phyloP scores from a whole-genome alignment of 2,113 vertebrate genomes.

The Solea solea region DNA sequence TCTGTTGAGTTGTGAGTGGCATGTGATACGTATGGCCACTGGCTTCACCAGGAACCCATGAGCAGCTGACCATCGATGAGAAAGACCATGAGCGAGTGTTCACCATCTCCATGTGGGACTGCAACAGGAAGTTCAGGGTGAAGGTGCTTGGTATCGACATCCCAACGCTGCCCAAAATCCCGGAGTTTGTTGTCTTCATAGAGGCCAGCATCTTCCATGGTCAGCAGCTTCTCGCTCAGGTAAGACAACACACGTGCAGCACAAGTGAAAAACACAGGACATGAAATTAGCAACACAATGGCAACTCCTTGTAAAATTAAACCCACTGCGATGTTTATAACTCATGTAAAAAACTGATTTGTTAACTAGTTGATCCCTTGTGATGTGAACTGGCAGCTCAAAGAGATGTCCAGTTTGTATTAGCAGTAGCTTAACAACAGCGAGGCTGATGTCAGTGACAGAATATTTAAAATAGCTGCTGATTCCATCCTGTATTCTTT shows the following conservation, averaged over 20 bases:
- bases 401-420: neutral
- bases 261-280: neutral
- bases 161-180: slow-evolving; percentile 88
- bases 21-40: neutral
- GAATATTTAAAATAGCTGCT: neutral
- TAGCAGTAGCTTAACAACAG: too few relatives aligned
- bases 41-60: slow-evolving; percentile 83
- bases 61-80: slow-evolving; percentile 94
- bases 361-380: too few relatives aligned
- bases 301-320: too few relatives aligned
- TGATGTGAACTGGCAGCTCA: too few relatives aligned
- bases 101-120: slow-evolving; percentile 99
- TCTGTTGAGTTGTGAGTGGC: neutral
- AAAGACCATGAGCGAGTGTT: slow-evolving; percentile 97
- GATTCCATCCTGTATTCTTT: neutral
- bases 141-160: slow-evolving; percentile 97
- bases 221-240: slow-evolving; percentile 93
- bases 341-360: too few relatives aligned
- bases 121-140: slow-evolving; percentile 93
- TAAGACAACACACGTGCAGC: slow-evolving; percentile 5
- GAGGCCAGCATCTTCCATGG: slow-evolving; percentile 97
- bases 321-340: too few relatives aligned
- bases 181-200: slow-evolving; percentile 91
- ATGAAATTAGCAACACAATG: too few relatives aligned
- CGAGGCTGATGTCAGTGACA: too few relatives aligned